Base-by-base conservation (phyloP, 2,888 invertebrate genomes). In the Siphonodentalium dalli region DNA sequence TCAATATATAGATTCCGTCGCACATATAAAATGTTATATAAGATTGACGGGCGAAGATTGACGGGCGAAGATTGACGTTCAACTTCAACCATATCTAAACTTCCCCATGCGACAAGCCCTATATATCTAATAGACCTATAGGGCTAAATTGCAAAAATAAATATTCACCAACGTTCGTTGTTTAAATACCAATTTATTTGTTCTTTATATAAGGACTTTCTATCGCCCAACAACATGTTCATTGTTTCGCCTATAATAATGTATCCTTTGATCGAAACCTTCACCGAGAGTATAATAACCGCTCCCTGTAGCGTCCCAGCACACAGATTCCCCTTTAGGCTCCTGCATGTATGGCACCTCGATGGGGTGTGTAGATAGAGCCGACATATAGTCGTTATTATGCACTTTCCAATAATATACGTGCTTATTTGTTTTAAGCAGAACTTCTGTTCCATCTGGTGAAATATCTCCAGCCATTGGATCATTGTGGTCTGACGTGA, bases 401-500 rank as follows among this genome's bases (percentile, higher is more conserved):
- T 20, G 20, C 9, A 52, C 33, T 11, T 33, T 33, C 54, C 54
- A 61, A 43, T 52, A 61, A 28, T 31, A 61, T 6, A 58, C 46
- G 33, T 49, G 46, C 13, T 27, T 41, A 37, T 53, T 52, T 9
- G 53, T 34, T 42, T 58, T 61, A 9, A 61, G 43, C 8, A 61
- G 46, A 6, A 61, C 31, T 23, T 52, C 46, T 4, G 21, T 38
- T 8, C 61, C 61, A 29, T 61, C 47, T 7, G 48, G 41, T 21
- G 54, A 54, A 11, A 61, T 58, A 15, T 58, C 58, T 1, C 54
- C 61, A 21, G 43, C 51, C 6, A 52, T 49, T 5, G 61, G 61
- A 18, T 53, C 54, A 4, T 51, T 49, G 11, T 52, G 52, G 15
- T 24, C 29, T 18, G 51, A 46, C n/a, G 53, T 31, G 13, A 61